Percentiles rank a stretch among this genome's conserved stretches.
These are phyloP conservation scores for Andrena dorsata DNA, from an alignment of 2,888 invertebrate species.

Conservation along the genomic window DNA sequence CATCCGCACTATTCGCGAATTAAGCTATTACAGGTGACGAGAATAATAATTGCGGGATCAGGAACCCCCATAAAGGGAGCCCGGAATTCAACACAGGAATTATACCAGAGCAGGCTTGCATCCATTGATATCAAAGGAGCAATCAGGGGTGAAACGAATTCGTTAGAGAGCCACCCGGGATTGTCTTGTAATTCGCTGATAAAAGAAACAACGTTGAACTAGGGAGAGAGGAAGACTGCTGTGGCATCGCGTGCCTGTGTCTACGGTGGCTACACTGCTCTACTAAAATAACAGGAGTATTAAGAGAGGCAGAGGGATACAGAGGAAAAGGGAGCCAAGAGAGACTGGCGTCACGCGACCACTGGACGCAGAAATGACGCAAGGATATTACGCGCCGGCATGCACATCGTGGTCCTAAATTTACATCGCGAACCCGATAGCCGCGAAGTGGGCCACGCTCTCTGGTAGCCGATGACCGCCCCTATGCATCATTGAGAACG, in stretches of 20 bases:
- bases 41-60: too few relatives aligned
- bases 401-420: not conserved
- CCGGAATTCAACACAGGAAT: too few relatives aligned
- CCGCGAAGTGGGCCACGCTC: not conserved
- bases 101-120: not conserved
- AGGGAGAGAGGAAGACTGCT: not conserved
- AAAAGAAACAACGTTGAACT: slow-evolving; percentile 20
- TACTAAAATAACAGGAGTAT: too few relatives aligned
- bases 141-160: not conserved
- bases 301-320: too few relatives aligned
- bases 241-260: slow-evolving; percentile 20
- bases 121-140: not conserved
- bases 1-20: too few relatives aligned
- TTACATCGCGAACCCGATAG: not conserved
- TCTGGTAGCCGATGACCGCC: not conserved
- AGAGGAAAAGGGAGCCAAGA: too few relatives aligned
- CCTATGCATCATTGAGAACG: slow-evolving; percentile 1
- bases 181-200: slow-evolving; percentile 27
- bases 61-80: too few relatives aligned
- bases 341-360: too few relatives aligned
- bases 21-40: too few relatives aligned
- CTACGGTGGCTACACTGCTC: too few relatives aligned
- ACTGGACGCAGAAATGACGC: not conserved
- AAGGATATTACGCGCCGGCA: slow-evolving; percentile 2
- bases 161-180: slow-evolving; percentile 5